phyloP scores from a whole-genome alignment of 2,113 vertebrate species.

The Chionodraco myersi region DNA sequence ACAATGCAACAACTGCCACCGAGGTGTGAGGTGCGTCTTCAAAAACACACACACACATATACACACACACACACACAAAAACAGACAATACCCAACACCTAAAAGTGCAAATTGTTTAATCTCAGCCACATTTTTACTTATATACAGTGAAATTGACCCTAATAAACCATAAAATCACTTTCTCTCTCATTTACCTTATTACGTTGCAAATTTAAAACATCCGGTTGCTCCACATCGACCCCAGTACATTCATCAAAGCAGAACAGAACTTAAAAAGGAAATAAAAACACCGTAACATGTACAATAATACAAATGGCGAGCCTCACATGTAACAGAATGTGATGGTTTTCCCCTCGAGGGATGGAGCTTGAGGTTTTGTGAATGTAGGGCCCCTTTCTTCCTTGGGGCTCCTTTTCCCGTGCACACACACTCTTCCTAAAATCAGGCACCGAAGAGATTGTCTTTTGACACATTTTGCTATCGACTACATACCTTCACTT shows the following conservation, averaged over 20 bases:
- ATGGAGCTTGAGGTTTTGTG: slow-evolving; percentile 55
- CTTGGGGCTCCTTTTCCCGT: slow-evolving; percentile 31
- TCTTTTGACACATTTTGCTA: slow-evolving; percentile 65
- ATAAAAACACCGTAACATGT: slow-evolving; percentile 58
- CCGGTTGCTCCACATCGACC: slow-evolving; percentile 46
- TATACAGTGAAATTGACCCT: slow-evolving; percentile 84
- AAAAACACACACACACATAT: slow-evolving; percentile 28
- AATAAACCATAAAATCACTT: slow-evolving; percentile 71
- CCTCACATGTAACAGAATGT: slow-evolving; percentile 50
- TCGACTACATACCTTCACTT: slow-evolving; percentile 67
- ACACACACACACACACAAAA: slow-evolving; percentile 31
- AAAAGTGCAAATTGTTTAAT: slow-evolving; percentile 89
- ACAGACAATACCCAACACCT: slow-evolving; percentile 43
- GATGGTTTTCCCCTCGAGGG: slow-evolving; percentile 41
- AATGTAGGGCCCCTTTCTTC: slow-evolving; percentile 28
- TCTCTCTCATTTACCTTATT: slow-evolving; percentile 53
- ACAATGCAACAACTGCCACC: slow-evolving; percentile 38
- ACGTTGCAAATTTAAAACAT: slow-evolving; percentile 67
- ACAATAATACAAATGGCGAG: slow-evolving; percentile 76
- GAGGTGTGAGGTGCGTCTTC: slow-evolving; percentile 6
- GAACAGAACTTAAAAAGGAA: slow-evolving; percentile 49
- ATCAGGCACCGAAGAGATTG: slow-evolving; percentile 78
- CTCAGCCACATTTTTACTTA: slow-evolving; percentile 81
- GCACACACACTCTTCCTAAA: slow-evolving; percentile 39
- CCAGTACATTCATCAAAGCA: slow-evolving; percentile 79